Conservation (phyloP, 1,140 invertebrate genomes). For the Drosophila chauvacae region DNA sequence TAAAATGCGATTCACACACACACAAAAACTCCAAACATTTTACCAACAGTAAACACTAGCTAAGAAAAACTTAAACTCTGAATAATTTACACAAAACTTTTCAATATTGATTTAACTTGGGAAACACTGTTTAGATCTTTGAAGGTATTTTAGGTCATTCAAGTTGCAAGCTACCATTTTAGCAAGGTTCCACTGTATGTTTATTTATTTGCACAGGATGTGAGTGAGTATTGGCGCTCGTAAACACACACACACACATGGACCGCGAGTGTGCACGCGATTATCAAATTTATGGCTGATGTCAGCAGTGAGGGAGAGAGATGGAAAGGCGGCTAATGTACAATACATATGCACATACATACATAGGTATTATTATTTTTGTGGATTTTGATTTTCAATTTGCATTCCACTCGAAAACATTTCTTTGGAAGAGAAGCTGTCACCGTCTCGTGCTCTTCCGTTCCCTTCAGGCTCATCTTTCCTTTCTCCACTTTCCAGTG, state of each 20-base stretch:
- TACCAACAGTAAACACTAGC: conserved; percentile 9
- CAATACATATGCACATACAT: neutral
- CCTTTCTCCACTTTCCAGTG: too few species aligned
- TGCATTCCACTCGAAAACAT: conserved; percentile 15
- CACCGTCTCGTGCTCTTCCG: too few species aligned
- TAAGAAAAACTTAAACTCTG: neutral
- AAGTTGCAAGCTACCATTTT: neutral
- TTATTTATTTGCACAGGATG: conserved; percentile 39
- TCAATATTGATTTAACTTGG: neutral
- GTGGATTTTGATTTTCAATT: conserved; percentile 29
- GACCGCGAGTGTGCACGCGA: conserved; percentile 56
- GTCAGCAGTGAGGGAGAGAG: conserved; percentile 47
- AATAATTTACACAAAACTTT: neutral
- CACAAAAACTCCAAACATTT: neutral
- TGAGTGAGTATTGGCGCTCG: conserved; percentile 27
- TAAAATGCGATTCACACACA: neutral
- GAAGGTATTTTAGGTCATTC: neutral
- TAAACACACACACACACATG: conserved; percentile 23
- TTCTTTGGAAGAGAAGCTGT: neutral
- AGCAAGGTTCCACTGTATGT: conserved; percentile 15
- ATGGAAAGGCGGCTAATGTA: conserved; percentile 9
- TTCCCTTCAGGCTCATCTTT: neutral
- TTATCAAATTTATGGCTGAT: conserved; percentile 78
- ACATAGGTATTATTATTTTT: conserved; percentile 6
- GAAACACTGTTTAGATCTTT: too few species aligned